Base-by-base conservation (phyloP, 2,113 vertebrate species). In the zebrafish (Danio rerio) region DNA sequence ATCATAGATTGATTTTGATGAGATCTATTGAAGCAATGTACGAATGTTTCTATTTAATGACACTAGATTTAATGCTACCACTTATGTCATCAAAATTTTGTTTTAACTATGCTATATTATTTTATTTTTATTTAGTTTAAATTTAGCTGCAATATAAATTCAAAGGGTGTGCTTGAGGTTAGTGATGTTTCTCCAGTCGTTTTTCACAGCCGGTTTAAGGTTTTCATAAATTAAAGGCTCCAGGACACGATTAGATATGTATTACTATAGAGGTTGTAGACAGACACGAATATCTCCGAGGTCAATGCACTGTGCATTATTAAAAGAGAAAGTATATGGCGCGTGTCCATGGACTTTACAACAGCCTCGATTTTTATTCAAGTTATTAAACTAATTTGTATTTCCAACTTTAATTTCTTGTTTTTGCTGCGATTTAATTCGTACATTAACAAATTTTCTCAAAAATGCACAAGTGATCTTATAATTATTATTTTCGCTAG, bases 241-340 rank as follows among this genome's bases (percentile, higher is more conserved):
- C 85, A 90, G 94, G 95, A 94, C 92, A 95, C 93, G 94, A 96
- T 96, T 96, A 96, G 91, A 96, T 95, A 96, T 96, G 94, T 96
- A 96, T 96, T 96, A 95, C 91, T 89, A 90, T 89, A 86, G 90
- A 92, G 92, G 90, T 93, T 88, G 78, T 86, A 77, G 88, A 77
- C 87, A 90, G 84, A 90, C 92, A 91, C 91, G 93, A 89, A 92
- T 90, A 92, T 90, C 93, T 94, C 92, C 81, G 89, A 92, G 89
- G 87, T 72, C 92, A 91, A 91, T 93, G 90, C 93, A 89, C 89
- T 92, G 90, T 92, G 93, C 92, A 94, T 83, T 89, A 90, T 87
- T 89, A 87, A 87, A 80, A 78, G 88, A 88, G 88, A 88, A 52
- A 66, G 86, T 87, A 84, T 85, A 89, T 91, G 87, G 76, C 88